Conservation (phyloP, 2,888 invertebrate species). For the Macrophya annulata region DNA sequence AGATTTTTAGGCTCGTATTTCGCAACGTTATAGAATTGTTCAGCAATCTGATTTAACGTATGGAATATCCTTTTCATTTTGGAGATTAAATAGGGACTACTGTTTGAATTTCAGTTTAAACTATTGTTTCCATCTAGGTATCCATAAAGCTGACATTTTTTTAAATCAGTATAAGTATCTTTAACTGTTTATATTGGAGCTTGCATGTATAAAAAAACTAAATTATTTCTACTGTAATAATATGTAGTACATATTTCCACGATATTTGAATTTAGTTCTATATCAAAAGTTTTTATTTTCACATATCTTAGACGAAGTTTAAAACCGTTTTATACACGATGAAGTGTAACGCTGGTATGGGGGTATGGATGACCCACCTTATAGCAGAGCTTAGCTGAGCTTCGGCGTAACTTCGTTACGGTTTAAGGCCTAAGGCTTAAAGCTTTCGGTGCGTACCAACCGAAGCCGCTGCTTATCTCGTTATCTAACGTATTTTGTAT, state of each 20-base stretch:
- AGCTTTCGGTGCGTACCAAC: conserved; percentile 13
- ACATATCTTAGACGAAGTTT: not conserved
- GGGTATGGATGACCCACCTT: conserved; percentile 21
- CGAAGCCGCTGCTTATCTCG: conserved; percentile 52
- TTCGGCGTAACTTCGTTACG: conserved; percentile 52
- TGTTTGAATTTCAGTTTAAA: not conserved
- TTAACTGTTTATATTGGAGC: not conserved
- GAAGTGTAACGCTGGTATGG: not conserved
- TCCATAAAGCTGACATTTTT: not conserved
- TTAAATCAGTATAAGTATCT: not conserved
- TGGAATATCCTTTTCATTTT: not conserved
- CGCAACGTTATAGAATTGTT: conserved; percentile 66
- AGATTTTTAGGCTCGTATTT: conserved; percentile 57
- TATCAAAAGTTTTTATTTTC: not conserved
- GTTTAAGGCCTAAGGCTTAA: conserved; percentile 36
- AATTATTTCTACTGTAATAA: not conserved
- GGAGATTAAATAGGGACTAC: not conserved
- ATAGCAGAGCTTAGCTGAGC: conserved; percentile 4
- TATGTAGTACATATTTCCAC: not conserved
- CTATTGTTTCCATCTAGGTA: not conserved
- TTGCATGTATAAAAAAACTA: not conserved
- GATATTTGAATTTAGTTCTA: not conserved
- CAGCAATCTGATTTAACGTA: conserved; percentile 32
- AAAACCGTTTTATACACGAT: not conserved
- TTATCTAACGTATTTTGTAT: conserved; percentile 46